A percentile compares a stretch with the other conserved stretches of the same genome.
Conservation (phyloP, 2,113 vertebrate species). For the Noctilio leporinus region DNA sequence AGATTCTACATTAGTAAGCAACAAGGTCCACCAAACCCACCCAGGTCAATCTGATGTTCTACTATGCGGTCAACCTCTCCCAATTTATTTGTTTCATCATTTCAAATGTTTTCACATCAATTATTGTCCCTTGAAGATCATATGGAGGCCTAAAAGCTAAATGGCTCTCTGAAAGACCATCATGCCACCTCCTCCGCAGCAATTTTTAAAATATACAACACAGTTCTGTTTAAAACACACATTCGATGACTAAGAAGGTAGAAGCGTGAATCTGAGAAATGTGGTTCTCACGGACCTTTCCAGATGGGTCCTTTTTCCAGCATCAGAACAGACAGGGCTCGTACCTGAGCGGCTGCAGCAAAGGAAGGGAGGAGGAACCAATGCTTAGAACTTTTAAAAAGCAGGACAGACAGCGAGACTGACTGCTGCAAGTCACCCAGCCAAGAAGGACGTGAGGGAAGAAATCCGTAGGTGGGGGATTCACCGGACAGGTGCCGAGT, state of each 20-base stretch:
- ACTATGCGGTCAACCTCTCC: neutral
- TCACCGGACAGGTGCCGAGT: neutral
- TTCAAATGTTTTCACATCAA: neutral
- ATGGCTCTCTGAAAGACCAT: neutral
- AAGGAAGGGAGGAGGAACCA: neutral
- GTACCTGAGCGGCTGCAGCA: neutral
- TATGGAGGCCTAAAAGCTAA: neutral
- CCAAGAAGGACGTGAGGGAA: neutral
- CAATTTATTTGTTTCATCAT: neutral
- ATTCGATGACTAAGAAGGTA: neutral
- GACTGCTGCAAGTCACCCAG: neutral
- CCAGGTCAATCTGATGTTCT: neutral
- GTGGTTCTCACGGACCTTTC: neutral
- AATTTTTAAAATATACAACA: neutral
- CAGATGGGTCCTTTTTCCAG: neutral
- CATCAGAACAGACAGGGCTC: accelerated
- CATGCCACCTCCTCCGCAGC: too few relatives aligned
- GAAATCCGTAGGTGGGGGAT: neutral
- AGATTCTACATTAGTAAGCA: neutral
- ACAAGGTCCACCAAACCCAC: neutral
- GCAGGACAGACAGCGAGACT: neutral
- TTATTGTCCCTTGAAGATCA: neutral
- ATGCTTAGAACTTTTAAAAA: neutral
- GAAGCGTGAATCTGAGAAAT: neutral
- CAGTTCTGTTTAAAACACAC: neutral